Evolutionary conservation across 2,888 invertebrate genomes (phyloP).

Genomic region (Tipula lateralis): DNA sequence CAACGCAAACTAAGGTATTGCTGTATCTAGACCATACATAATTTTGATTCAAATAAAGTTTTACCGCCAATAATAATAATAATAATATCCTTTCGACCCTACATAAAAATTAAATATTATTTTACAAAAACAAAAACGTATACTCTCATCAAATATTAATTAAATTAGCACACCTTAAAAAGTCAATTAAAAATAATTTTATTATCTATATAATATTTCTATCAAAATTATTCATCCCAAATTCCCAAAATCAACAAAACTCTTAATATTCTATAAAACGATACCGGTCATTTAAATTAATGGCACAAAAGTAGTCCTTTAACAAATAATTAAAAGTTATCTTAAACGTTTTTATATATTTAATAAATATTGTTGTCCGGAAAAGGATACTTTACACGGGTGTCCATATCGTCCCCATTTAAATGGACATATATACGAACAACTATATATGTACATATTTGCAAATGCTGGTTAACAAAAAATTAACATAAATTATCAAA

Average conservation of each 20-base stretch:
- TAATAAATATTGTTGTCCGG: background rate
- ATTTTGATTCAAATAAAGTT: background rate
- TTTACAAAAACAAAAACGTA: background rate
- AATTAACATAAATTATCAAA: background rate
- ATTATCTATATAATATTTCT: background rate
- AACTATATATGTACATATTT: background rate
- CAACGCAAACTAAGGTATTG: no score
- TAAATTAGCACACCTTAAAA: slow-evolving; percentile 7
- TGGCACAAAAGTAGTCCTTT: background rate
- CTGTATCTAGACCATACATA: no score
- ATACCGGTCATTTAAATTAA: background rate
- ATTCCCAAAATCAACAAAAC: background rate
- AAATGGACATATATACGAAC: background rate
- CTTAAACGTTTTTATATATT: background rate
- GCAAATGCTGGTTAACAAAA: background rate
- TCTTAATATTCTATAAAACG: slow-evolving; percentile 13
- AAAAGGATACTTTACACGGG: background rate
- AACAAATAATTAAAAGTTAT: slow-evolving; percentile 14
- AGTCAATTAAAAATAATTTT: slow-evolving; percentile 13
- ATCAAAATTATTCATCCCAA: background rate
- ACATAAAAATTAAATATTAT: background rate
- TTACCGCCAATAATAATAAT: background rate
- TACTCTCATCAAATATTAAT: slow-evolving; percentile 2
- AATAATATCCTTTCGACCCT: background rate
- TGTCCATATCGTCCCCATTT: background rate